These are phyloP conservation scores for Grapholita molesta DNA, from an alignment of 1,140 invertebrate species.

Conservation along the genomic window DNA sequence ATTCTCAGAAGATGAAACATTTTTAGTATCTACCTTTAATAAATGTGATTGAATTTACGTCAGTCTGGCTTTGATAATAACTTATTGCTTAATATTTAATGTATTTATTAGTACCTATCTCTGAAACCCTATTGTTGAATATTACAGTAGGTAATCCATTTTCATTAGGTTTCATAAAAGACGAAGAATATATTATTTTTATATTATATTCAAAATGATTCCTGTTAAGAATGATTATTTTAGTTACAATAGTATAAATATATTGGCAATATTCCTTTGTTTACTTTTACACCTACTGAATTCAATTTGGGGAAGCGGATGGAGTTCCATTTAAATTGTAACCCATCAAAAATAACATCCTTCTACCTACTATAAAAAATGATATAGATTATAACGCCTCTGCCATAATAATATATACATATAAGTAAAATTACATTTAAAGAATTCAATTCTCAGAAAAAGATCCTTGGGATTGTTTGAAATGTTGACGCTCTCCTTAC, in stretches of 20 bases:
- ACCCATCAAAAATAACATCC: too few relatives aligned
- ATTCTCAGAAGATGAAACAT: not conserved
- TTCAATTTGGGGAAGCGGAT: not conserved
- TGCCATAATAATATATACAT: not conserved
- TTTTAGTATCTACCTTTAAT: not conserved
- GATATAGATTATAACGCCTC: not conserved
- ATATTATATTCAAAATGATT: too few relatives aligned
- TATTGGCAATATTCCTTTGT: not conserved
- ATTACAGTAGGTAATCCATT: not conserved
- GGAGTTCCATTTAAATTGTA: too few relatives aligned
- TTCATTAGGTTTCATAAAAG: not conserved
- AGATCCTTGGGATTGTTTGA: not conserved
- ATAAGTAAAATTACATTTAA: not conserved
- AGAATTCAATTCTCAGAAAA: not conserved
- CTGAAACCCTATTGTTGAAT: not conserved
- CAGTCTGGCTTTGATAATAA: not conserved
- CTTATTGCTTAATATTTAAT: not conserved
- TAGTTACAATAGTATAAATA: too few relatives aligned
- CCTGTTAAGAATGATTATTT: not conserved
- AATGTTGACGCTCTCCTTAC: not conserved
- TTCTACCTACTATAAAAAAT: too few relatives aligned
- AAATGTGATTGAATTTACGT: not conserved
- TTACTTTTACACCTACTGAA: not conserved
- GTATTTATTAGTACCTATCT: not conserved
- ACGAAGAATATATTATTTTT: not conserved